These are phyloP conservation scores for Stramonita haemastoma DNA, from an alignment of 2,888 invertebrate genomes.

Conservation along the genomic window DNA sequence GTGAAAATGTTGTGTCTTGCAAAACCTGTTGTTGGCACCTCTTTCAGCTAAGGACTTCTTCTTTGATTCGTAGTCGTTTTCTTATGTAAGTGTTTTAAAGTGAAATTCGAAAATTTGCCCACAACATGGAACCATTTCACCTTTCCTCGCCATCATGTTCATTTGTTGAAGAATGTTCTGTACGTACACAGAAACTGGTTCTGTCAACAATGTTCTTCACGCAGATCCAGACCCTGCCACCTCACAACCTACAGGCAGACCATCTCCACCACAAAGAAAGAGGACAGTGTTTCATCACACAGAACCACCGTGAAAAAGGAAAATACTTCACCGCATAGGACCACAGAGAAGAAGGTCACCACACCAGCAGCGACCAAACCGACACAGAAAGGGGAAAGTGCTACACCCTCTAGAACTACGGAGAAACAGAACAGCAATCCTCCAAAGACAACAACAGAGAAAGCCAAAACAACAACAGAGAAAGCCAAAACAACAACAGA, in stretches of 20 bases:
- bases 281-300: conserved; percentile 4
- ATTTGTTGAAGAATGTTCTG: no score
- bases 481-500: no score
- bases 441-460: not conserved
- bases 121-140: no score
- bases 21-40: no score
- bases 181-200: not conserved
- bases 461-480: not conserved
- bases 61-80: no score
- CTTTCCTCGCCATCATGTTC: no score
- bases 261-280: not conserved
- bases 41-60: no score
- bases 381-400: not conserved
- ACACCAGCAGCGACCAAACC: not conserved
- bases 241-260: not conserved
- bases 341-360: not conserved
- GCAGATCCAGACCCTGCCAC: not conserved
- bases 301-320: not conserved
- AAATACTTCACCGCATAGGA: not conserved
- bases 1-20: no score
- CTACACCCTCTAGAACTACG: not conserved
- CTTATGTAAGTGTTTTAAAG: no score
- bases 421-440: not conserved
- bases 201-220: not conserved
- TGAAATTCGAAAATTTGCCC: no score